Conservation (phyloP, 1,140 invertebrate species). For the Dermatophagoides farinae region DNA sequence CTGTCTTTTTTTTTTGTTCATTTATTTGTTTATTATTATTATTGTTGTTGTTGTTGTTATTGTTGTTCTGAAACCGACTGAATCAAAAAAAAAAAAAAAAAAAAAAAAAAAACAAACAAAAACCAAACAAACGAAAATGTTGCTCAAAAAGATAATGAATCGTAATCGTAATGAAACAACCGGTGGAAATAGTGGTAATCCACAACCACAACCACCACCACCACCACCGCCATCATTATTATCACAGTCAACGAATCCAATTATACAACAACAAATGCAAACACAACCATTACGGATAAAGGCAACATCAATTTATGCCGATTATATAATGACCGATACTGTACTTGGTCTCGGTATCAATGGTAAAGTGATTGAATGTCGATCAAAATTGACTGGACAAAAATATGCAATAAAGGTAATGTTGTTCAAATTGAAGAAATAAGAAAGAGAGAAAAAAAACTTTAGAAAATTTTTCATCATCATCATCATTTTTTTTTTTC, state of each 20-base stretch:
- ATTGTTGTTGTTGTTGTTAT: too few species aligned
- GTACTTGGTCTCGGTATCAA: constrained; percentile 94
- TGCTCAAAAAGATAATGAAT: constrained; percentile 8
- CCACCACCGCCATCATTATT: background rate
- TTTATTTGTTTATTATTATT: too few species aligned
- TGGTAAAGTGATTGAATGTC: constrained; percentile 61
- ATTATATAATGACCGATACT: constrained; percentile 79
- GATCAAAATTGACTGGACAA: constrained; percentile 38
- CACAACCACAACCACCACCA: background rate
- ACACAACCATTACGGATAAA: constrained; percentile 27
- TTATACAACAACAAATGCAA: background rate
- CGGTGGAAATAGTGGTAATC: background rate
- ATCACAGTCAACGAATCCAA: background rate
- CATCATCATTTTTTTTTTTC: too few species aligned
- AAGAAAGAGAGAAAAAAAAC: too few species aligned
- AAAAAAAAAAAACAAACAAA: too few species aligned
- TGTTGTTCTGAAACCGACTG: too few species aligned
- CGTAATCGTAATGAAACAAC: background rate
- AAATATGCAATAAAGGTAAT: constrained; percentile 73
- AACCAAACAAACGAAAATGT: too few species aligned
- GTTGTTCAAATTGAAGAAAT: background rate
- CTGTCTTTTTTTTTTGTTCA: too few species aligned
- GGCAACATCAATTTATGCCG: constrained; percentile 57
- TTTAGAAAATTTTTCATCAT: too few species aligned
- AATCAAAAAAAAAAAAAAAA: too few species aligned